Percentiles rank a stretch among this genome's conserved stretches.
Evolutionary conservation across 1,140 invertebrate genomes (phyloP).

Genomic region (Macrobrachium rosenbergii): DNA sequence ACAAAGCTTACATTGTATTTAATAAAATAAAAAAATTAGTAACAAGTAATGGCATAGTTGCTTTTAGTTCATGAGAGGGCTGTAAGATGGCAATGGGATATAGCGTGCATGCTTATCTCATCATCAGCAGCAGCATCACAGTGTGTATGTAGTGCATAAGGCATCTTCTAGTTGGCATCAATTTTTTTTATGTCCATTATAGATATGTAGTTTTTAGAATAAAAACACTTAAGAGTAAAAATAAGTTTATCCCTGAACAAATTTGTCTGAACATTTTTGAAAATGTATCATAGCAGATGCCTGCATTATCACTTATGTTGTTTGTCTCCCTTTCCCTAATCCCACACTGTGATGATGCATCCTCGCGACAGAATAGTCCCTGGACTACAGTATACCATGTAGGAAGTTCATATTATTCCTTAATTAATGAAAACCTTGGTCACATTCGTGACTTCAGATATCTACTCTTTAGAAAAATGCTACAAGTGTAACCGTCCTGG

Average conservation of each 20-base stretch:
- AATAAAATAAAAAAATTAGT: background rate
- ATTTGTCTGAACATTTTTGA: too few relatives aligned
- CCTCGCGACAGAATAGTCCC: conserved; percentile 12
- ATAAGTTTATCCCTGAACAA: too few relatives aligned
- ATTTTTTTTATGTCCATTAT: too few relatives aligned
- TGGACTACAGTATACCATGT: conserved; percentile 4
- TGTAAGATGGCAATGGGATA: conserved; percentile 15
- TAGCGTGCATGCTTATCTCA: conserved; percentile 17
- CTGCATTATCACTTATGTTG: background rate
- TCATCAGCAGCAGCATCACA: background rate
- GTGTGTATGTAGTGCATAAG: too few relatives aligned
- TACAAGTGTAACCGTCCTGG: conserved; percentile 86
- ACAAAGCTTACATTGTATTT: too few relatives aligned
- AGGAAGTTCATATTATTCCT: background rate
- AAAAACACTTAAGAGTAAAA: too few relatives aligned
- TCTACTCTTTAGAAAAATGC: conserved; percentile 73
- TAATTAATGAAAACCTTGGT: conserved; percentile 36
- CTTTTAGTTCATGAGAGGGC: conserved; percentile 5
- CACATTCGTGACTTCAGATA: conserved; percentile 42
- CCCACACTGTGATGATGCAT: conserved; percentile 8
- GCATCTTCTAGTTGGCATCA: too few relatives aligned
- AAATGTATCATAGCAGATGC: too few relatives aligned
- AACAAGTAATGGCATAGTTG: background rate
- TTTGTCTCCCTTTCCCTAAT: background rate
- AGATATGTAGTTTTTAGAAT: too few relatives aligned